Evolutionary conservation across 2,113 vertebrate species (phyloP).

Genomic region (Passer montanus): DNA sequence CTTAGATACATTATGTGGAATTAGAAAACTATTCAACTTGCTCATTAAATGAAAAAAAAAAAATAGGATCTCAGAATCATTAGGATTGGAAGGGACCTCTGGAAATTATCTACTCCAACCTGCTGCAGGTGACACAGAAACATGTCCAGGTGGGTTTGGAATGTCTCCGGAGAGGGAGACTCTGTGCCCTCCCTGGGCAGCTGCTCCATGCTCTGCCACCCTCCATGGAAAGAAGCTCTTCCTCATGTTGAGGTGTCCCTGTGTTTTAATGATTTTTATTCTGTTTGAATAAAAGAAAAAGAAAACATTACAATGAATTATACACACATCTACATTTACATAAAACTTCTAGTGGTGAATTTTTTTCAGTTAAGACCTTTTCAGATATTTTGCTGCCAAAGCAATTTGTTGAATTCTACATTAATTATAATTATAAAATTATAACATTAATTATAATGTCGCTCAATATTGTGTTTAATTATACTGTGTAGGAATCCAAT

Average conservation of each 20-base stretch:
- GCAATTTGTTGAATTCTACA: neutral
- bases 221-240: neutral
- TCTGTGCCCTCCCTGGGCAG: neutral
- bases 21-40: neutral
- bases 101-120: neutral
- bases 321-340: too few relatives aligned
- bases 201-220: neutral
- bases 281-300: neutral
- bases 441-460: neutral
- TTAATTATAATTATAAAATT: neutral
- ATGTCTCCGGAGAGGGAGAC: neutral
- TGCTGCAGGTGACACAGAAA: neutral
- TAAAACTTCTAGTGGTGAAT: neutral
- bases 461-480: neutral
- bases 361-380: neutral
- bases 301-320: neutral
- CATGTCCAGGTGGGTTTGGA: fast-evolving
- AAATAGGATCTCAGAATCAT: neutral
- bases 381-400: neutral
- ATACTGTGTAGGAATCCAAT: neutral
- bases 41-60: neutral
- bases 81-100: neutral
- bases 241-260: neutral
- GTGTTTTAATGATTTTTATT: neutral
- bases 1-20: neutral